phyloP scores from a whole-genome alignment of 1,140 invertebrate species.

The Archegozetes longisetosus region DNA sequence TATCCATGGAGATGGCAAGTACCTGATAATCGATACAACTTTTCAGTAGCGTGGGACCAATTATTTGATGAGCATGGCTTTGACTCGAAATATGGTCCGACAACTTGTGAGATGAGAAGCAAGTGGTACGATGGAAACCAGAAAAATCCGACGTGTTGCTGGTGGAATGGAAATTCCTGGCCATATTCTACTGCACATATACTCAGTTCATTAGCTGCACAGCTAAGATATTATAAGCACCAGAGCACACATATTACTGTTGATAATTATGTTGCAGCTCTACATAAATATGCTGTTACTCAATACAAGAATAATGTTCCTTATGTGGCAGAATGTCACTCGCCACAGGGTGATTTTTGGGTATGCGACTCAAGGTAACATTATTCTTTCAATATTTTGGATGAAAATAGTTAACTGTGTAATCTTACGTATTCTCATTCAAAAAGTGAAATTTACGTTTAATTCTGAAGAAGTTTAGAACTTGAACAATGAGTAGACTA shows the following conservation, averaged over 20 bases:
- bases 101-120: background rate
- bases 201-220: background rate
- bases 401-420: too few relatives aligned
- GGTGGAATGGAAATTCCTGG: background rate
- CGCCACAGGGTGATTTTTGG: background rate
- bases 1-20: background rate
- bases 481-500: too few relatives aligned
- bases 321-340: background rate
- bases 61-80: background rate
- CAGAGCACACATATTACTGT: background rate
- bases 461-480: background rate
- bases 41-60: background rate
- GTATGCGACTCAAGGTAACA: background rate
- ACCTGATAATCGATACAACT: background rate
- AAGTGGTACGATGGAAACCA: background rate
- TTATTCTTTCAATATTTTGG: too few relatives aligned
- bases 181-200: background rate
- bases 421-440: background rate
- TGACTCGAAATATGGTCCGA: background rate
- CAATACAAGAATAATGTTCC: background rate
- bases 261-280: background rate
- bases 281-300: background rate
- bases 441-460: background rate
- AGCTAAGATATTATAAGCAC: background rate
- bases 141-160: background rate